Evolutionary conservation across 2,113 vertebrate genomes (phyloP), one percentile per base, ranked within the genome.

Genomic region (Grantiella picta): DNA sequence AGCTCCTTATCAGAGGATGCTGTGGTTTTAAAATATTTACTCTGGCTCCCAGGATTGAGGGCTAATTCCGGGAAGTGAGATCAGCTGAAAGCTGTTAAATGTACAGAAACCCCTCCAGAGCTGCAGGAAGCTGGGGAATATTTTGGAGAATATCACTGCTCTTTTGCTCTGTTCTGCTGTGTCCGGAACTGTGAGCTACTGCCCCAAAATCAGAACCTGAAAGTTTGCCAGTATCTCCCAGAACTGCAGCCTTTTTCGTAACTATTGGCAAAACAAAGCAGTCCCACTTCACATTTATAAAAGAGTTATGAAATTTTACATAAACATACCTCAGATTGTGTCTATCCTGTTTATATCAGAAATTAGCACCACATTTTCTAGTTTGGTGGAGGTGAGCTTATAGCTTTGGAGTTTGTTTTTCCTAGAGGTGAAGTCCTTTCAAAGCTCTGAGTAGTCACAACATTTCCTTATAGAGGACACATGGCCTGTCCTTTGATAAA

Each of bases 1-100:
- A 56, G 3, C 40, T 79, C 66, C 66, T 95, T 94, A 96, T 96
- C 96, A 93, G 90, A 69, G 94, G 92, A 93, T 94, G 90, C 82
- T 84, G 73, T 44, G 57, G 25, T 5, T 45, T 70, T 71, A 45
- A 59, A 91, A 82, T 91, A 94, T 95, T 96, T 87, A 57, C 70
- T 49, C 82, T 95, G 94, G 85, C 90, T 94, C n/a, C 1, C n/a
- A 72, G 78, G 25, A 64, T 0, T 52, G 24, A 28, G 59, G 53
- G 33, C 57, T 82, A 91, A 91, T 76, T 91, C 88, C 0, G 18
- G 94, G 78, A 94, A 93, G 87, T 72, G 75, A 92, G 71, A 92
- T 76, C 89, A 86, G 82, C 89, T 88, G 61, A 60, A 87, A 68
- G 79, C 79, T 94, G 63, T 3, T 76, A 36, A 60, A 69, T 40